Percentiles rank a stretch among this genome's conserved stretches.
Conservation (phyloP, 2,888 invertebrate species). For the Drosophila barbarae region DNA sequence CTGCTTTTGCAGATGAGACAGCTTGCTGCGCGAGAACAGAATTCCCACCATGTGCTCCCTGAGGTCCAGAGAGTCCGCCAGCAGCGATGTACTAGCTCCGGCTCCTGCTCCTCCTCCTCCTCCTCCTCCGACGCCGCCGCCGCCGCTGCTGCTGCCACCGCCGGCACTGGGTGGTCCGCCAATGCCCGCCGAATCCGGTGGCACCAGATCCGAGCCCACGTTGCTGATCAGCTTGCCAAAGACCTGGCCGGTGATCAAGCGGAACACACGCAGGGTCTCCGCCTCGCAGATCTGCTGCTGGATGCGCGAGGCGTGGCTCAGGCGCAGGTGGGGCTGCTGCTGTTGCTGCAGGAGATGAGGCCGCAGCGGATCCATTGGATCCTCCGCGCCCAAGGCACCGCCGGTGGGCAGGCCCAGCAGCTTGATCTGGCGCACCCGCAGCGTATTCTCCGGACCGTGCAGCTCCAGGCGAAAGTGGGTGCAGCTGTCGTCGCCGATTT, state of each 20-base stretch:
- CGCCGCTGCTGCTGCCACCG: background rate
- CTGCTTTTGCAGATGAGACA: constrained; percentile 95
- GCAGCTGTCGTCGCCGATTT: constrained; percentile 83
- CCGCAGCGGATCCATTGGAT: background rate
- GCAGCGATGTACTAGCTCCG: constrained; percentile 62
- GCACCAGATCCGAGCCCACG: constrained; percentile 57
- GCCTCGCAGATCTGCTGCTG: constrained; percentile 93
- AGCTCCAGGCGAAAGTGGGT: constrained; percentile 89
- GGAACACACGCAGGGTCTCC: constrained; percentile 94
- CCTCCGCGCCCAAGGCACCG: constrained; percentile 34
- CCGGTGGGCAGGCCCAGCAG: constrained; percentile 83
- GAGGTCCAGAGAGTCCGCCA: constrained; percentile 84
- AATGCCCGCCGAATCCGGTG: constrained; percentile 28
- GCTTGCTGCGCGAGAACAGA: constrained; percentile 94
- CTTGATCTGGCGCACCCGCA: constrained; percentile 91
- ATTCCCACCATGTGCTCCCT: constrained; percentile 98
- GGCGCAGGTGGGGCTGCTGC: constrained; percentile 66
- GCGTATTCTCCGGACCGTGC: constrained; percentile 94
- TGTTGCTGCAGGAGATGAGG: constrained; percentile 18
- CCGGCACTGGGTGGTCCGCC: background rate
- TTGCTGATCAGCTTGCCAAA: constrained; percentile 91
- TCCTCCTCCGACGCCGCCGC: background rate
- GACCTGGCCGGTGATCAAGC: constrained; percentile 91
- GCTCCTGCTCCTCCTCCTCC: background rate
- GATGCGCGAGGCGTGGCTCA: constrained; percentile 81